Base-by-base conservation (phyloP, 2,113 vertebrate genomes). In the Hystrix brachyura region DNA sequence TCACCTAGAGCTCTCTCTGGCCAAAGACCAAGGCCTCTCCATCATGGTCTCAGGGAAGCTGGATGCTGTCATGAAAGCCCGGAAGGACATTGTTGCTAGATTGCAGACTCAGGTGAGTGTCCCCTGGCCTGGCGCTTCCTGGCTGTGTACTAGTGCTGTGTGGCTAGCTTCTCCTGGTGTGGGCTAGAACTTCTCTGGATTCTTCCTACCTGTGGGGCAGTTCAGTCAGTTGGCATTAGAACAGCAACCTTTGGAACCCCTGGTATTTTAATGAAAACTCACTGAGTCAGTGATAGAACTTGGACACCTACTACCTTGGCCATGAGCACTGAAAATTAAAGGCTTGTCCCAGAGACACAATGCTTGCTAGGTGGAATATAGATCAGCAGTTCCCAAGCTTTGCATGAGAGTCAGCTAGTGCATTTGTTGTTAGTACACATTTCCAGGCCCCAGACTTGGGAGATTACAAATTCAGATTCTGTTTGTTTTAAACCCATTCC, bases 31-130 rank as follows among this genome's bases (percentile, higher is more conserved):
- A 98, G 99, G 99, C 96, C 99, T 99, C 91, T 99, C 99, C 48
- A 99, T 99, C 98, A 99, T 99, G 99, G 99, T 99, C 92, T 99
- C 99, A 93, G 99, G 99, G 94, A 99, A 99, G 97, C 98, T 99
- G 95, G 99, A 99, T 80, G 99, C 99, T 0, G 99, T 99, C 97
- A 99, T 99, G 99, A 99, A 99, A 98, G 99, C 99, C 98, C 99
- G 99, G 43, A 99, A 99, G 98, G 99, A 99, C 98, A 99, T 99
- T 82, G 99, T 99, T 74, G 99, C 99, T 96, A 98, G 99, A 97
- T 99, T 99, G 98, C 99, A 99, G 99, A 99, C 99, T 97, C 99
- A 99, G 99, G 99, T 99, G 62, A 91, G 97, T 78, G 13, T 69
- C 21, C 5, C 21, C 23, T 4, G 34, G 55, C 38, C 13, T 5